Evolutionary conservation across 2,113 vertebrate genomes (phyloP).

Genomic region (Plectropomus leopardus): DNA sequence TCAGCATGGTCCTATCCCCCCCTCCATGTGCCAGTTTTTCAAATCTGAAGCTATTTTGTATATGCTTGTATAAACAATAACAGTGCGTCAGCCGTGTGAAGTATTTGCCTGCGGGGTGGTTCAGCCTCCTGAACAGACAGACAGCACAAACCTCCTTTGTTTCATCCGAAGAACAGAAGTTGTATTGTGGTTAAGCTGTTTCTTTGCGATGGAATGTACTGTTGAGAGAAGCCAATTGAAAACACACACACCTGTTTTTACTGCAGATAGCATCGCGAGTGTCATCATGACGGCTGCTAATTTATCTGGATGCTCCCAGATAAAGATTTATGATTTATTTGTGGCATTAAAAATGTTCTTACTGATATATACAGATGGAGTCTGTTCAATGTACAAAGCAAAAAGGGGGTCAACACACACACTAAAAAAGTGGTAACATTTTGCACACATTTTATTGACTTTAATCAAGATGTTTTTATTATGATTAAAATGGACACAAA

Average conservation of each 20-base stretch:
- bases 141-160: conserved; percentile 89
- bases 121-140: conserved; percentile 82
- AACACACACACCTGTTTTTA: conserved; percentile 74
- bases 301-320: conserved; percentile 29
- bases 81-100: conserved; percentile 77
- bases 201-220: conserved; percentile 79
- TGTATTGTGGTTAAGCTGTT: conserved; percentile 83
- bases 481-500: too few relatives aligned
- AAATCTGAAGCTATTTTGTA: conserved; percentile 50
- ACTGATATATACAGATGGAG: neutral
- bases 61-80: conserved; percentile 85
- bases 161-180: conserved; percentile 83
- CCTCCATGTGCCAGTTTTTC: neutral
- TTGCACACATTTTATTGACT: too few relatives aligned
- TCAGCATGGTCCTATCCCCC: neutral
- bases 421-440: too few relatives aligned
- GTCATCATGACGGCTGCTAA: conserved; percentile 67
- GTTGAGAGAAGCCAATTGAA: conserved; percentile 81
- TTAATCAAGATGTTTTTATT: too few relatives aligned
- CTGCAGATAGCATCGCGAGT: conserved; percentile 56
- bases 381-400: too few relatives aligned
- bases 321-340: conserved; percentile 54
- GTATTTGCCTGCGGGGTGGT: conserved; percentile 82
- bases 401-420: too few relatives aligned
- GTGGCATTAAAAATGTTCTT: conserved; percentile 11